Conservation (phyloP, 2,113 vertebrate species). For the Dasyprocta punctata region DNA sequence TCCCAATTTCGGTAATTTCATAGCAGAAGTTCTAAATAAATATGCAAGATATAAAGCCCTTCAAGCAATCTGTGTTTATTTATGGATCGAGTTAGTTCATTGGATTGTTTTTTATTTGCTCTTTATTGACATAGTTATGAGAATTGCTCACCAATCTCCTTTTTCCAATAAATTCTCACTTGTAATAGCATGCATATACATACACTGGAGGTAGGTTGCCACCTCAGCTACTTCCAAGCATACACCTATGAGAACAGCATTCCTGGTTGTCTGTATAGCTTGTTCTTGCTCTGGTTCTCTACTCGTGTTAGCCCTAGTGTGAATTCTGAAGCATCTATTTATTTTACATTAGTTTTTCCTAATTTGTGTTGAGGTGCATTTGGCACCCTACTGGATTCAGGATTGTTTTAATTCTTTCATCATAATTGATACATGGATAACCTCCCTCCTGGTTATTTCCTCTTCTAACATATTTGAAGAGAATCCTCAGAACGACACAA, state of each 20-base stretch:
- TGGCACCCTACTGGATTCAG: not conserved
- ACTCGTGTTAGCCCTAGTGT: not conserved
- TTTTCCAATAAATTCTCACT: not conserved
- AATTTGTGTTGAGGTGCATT: not conserved
- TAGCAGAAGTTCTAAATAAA: not conserved
- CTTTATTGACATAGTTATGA: not conserved
- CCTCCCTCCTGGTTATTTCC: not conserved
- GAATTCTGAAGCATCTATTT: not conserved
- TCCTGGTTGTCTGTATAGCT: rapidly evolving
- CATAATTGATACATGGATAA: not conserved
- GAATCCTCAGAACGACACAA: not conserved
- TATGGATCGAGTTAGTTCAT: not conserved
- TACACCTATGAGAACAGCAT: rapidly evolving
- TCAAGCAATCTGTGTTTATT: not conserved
- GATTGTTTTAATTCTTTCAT: not conserved
- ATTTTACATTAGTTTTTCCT: not conserved
- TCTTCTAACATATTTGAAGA: not conserved
- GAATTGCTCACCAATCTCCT: not conserved
- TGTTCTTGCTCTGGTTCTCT: rapidly evolving
- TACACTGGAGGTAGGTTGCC: not conserved
- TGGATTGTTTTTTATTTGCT: not conserved
- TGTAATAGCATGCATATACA: not conserved
- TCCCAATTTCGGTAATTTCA: not conserved
- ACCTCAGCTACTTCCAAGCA: not conserved
- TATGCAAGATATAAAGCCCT: not conserved